Percentiles rank a stretch among this genome's conserved stretches.
These are phyloP conservation scores for Caenorhabditis afra DNA, from an alignment of 2,888 invertebrate genomes.

Conservation along the genomic window DNA sequence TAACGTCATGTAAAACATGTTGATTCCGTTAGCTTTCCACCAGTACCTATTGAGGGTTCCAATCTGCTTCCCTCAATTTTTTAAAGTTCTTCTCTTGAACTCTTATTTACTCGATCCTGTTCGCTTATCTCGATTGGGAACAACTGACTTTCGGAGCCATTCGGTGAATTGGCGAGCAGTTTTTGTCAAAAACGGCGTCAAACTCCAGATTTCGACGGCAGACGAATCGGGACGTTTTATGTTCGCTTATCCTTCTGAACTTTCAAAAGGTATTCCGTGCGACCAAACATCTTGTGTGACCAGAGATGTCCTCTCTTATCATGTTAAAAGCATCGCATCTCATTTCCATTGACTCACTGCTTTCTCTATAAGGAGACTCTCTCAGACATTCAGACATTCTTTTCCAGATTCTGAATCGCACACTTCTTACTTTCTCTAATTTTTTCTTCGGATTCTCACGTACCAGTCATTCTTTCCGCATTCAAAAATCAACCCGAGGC, in stretches of 20 bases:
- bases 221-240: too few species aligned
- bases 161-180: too few species aligned
- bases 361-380: background rate
- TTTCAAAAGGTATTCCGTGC: conserved; percentile 19
- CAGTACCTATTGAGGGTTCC: background rate
- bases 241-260: background rate
- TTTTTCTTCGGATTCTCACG: conserved; percentile 29
- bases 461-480: conserved; percentile 4
- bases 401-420: background rate
- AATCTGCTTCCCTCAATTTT: too few species aligned
- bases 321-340: background rate
- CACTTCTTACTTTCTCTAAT: background rate
- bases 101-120: too few species aligned
- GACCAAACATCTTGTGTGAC: conserved; percentile 33
- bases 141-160: too few species aligned
- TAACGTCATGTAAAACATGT: conserved; percentile 14
- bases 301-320: conserved; percentile 7
- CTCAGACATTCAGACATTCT: too few species aligned
- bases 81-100: too few species aligned
- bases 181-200: too few species aligned
- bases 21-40: background rate
- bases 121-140: too few species aligned
- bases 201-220: too few species aligned
- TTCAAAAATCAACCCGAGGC: background rate
- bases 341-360: background rate